Evolutionary conservation across 1,140 invertebrate species (phyloP).

Genomic region (Trachelipus rathkii): DNA sequence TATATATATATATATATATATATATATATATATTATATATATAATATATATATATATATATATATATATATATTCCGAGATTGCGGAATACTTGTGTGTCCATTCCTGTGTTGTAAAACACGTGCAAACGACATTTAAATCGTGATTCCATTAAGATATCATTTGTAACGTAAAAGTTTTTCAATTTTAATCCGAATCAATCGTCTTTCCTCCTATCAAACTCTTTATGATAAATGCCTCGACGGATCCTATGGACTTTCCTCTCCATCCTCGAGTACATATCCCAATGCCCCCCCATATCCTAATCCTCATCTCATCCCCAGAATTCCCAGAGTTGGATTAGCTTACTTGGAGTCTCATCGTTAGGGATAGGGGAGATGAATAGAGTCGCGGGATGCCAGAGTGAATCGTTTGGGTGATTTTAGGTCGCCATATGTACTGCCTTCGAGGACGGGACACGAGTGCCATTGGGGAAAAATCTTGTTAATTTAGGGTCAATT

Average conservation of each 20-base stretch:
- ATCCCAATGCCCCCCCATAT: no score
- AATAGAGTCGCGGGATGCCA: not conserved
- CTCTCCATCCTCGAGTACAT: no score
- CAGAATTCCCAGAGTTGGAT: not conserved
- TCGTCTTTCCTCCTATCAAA: not conserved
- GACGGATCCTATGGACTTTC: not conserved
- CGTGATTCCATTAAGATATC: constrained; percentile 7
- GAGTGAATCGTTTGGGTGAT: not conserved
- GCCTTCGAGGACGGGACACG: not conserved
- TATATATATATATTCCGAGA: not conserved
- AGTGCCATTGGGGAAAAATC: not conserved
- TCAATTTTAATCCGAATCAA: not conserved
- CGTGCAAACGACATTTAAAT: constrained; percentile 4
- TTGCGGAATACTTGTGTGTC: not conserved
- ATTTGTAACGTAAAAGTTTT: not conserved
- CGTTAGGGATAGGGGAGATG: not conserved
- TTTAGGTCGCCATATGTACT: not conserved
- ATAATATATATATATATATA: not conserved
- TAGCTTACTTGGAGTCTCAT: not conserved
- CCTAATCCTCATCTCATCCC: not conserved
- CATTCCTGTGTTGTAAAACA: not conserved
- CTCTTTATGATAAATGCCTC: not conserved
- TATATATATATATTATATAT: not conserved
- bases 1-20: not conserved
- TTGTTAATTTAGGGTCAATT: not conserved